Percentiles rank a stretch among this genome's conserved stretches.
Conservation (phyloP, 1,140 invertebrate species). For the Neodiprion lecontei region DNA sequence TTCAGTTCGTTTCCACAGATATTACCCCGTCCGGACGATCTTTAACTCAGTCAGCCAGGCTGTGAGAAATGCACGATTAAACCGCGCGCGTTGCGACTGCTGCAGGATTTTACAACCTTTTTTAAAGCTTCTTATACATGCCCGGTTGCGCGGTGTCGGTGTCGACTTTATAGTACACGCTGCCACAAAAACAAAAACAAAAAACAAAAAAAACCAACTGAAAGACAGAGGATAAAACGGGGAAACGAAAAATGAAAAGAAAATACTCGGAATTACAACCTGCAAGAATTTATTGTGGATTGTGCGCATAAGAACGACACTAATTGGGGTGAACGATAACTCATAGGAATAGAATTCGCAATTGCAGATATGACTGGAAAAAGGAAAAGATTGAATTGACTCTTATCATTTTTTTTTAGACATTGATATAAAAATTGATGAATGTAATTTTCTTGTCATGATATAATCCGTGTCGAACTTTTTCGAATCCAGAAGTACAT, state of each 20-base stretch:
- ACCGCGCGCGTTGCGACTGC: background rate
- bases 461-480: too few species aligned
- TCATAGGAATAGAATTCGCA: too few species aligned
- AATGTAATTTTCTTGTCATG: too few species aligned
- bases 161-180: background rate
- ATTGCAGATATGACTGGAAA: too few species aligned
- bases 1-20: slow-evolving; percentile 21
- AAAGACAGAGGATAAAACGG: background rate
- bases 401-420: too few species aligned
- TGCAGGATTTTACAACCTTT: background rate
- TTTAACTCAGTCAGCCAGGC: background rate
- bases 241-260: background rate
- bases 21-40: background rate
- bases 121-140: too few species aligned
- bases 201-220: slow-evolving; percentile 12
- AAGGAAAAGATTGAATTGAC: too few species aligned
- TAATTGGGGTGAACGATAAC: too few species aligned
- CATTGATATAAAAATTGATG: too few species aligned
- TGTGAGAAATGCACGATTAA: slow-evolving; percentile 15
- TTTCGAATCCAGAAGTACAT: too few species aligned
- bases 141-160: background rate
- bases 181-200: background rate
- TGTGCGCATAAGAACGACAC: too few species aligned
- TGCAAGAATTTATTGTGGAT: background rate
- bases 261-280: background rate